Conservation (phyloP, 1,140 invertebrate genomes). For the Drosophila ambigua region DNA sequence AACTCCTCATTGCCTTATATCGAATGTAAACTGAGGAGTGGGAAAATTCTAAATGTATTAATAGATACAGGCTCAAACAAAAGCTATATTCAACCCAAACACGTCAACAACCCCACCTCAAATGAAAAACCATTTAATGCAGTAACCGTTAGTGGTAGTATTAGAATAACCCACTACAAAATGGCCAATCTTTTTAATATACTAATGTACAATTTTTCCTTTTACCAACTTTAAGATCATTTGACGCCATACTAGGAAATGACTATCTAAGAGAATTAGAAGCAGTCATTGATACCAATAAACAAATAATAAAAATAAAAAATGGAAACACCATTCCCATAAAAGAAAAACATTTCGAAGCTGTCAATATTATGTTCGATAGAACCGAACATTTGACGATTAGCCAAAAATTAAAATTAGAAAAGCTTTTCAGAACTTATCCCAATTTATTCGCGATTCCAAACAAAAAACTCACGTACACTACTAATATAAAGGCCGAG, state of each 20-base stretch:
- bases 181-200: conserved; percentile 33
- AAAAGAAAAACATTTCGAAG: conserved; percentile 33
- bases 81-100: conserved; percentile 45
- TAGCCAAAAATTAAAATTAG: conserved; percentile 10
- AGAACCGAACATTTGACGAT: conserved; percentile 9
- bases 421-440: conserved; percentile 3
- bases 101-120: conserved; percentile 15
- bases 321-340: background rate
- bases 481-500: conserved; percentile 22
- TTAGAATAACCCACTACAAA: conserved; percentile 30
- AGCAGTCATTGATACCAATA: conserved; percentile 21
- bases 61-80: conserved; percentile 38
- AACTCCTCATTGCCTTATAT: conserved; percentile 54
- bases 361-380: conserved; percentile 36
- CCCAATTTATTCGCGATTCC: conserved; percentile 35
- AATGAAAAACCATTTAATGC: conserved; percentile 35
- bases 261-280: conserved; percentile 33
- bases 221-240: conserved; percentile 31
- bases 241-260: conserved; percentile 42
- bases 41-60: conserved; percentile 31
- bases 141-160: conserved; percentile 33
- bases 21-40: conserved; percentile 29
- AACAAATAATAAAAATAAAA: background rate
- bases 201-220: conserved; percentile 29
- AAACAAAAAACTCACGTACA: conserved; percentile 36